Conservation (phyloP, 64 coral and sea anemone genomes). For the Actinia tenebrosa region DNA sequence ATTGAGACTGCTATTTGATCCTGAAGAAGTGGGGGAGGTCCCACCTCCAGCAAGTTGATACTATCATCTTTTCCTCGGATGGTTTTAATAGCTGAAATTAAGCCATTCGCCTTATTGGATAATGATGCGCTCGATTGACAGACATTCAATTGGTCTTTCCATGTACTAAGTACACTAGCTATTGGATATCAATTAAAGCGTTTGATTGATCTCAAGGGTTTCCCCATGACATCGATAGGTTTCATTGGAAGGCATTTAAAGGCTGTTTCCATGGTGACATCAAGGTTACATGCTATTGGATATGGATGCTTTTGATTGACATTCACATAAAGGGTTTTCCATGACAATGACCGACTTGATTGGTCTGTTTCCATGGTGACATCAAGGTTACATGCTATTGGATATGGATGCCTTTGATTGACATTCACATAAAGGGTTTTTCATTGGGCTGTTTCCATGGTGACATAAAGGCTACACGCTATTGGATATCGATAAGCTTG, state of each 20-base stretch:
- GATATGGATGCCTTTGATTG: not conserved
- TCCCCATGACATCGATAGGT: too few species aligned
- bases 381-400: not conserved
- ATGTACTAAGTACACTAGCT: not conserved
- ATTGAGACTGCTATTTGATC: conserved; percentile 16
- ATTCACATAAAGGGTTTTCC: not conserved
- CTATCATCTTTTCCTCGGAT: not conserved
- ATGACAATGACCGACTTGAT: too few species aligned
- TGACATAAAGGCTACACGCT: too few species aligned
- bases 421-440: not conserved
- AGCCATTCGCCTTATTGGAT: not conserved
- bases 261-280: not conserved
- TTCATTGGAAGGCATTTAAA: not conserved
- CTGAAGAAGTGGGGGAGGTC: not conserved
- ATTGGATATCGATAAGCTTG: too few species aligned
- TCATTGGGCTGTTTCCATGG: too few species aligned
- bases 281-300: not conserved
- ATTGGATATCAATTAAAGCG: not conserved
- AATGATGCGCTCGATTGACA: not conserved
- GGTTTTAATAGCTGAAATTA: not conserved
- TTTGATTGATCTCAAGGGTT: too few species aligned
- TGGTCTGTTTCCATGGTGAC: not conserved
- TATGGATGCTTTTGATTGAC: not conserved
- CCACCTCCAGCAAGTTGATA: not conserved
- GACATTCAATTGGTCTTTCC: not conserved